These are phyloP conservation scores for Eupithecia subumbrata DNA, from an alignment of 2,888 invertebrate species.

Conservation along the genomic window DNA sequence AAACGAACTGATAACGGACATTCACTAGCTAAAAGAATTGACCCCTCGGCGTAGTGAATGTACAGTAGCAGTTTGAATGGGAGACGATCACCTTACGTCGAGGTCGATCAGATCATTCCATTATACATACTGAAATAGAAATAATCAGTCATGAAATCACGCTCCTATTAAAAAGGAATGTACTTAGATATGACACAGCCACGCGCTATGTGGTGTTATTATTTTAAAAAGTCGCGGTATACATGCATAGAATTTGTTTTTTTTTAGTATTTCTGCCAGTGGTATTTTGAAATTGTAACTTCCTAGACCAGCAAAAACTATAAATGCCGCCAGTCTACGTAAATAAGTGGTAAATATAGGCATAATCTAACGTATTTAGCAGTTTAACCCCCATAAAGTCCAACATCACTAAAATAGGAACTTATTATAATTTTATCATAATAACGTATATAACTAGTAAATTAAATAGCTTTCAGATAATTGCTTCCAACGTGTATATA, in stretches of 20 bases:
- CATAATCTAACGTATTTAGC: conserved; percentile 6
- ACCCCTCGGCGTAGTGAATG: not conserved
- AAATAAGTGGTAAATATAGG: conserved; percentile 8
- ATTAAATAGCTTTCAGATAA: conserved; percentile 20
- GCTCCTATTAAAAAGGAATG: conserved; percentile 68
- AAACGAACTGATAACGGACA: not conserved
- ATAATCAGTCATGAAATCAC: conserved; percentile 71
- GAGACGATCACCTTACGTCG: not conserved
- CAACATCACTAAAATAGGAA: conserved; percentile 40
- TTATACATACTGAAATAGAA: conserved; percentile 64
- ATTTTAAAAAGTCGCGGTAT: conserved; percentile 28
- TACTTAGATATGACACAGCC: conserved; percentile 81
- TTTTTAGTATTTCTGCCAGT: conserved; percentile 16
- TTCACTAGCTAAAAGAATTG: not conserved
- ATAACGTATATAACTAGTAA: conserved; percentile 28
- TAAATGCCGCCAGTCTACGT: conserved; percentile 18
- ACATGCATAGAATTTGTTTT: conserved; percentile 32
- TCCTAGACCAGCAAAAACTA: conserved; percentile 14
- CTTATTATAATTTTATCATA: conserved; percentile 30
- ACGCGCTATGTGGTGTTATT: conserved; percentile 41
- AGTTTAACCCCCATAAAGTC: conserved; percentile 21
- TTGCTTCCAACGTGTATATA: conserved; percentile 29
- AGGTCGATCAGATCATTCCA: conserved; percentile 47
- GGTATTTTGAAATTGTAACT: not conserved
- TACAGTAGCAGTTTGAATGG: not conserved